Evolutionary conservation across 2,888 invertebrate species (phyloP).

Genomic region (Apamea epomidion): DNA sequence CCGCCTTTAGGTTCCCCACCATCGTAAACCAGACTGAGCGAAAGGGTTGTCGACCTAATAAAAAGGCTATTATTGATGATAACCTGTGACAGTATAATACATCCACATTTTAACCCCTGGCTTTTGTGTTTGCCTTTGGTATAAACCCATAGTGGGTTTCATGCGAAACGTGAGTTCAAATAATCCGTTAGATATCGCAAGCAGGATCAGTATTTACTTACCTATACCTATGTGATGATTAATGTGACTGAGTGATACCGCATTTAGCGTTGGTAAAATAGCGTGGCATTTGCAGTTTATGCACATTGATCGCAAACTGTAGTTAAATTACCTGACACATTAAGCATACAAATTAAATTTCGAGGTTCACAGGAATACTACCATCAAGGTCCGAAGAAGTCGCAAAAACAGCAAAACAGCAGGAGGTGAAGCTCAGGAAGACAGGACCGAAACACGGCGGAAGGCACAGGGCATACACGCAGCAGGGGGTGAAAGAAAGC

Average conservation of each 20-base stretch:
- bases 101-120: constrained; percentile 32
- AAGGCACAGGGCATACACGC: neutral
- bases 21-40: constrained; percentile 26
- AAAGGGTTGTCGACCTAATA: constrained; percentile 37
- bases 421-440: constrained; percentile 43
- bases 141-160: constrained; percentile 28
- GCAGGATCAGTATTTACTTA: constrained; percentile 11
- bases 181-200: constrained; percentile 30
- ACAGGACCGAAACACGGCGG: constrained; percentile 31
- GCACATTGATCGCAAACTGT: constrained; percentile 1
- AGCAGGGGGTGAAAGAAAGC: constrained; percentile 12
- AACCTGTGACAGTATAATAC: constrained; percentile 31
- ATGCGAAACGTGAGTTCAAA: constrained; percentile 30
- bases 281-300: neutral
- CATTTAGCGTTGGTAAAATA: constrained; percentile 7
- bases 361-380: constrained; percentile 24
- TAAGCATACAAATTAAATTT: neutral
- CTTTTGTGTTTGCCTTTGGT: constrained; percentile 2
- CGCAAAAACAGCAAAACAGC: constrained; percentile 32
- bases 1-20: constrained; percentile 13
- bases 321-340: neutral
- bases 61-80: constrained; percentile 43
- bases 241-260: constrained; percentile 18
- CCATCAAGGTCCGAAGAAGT: constrained; percentile 29
- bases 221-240: constrained; percentile 3